These are phyloP conservation scores for Tortricodes alternella DNA, from an alignment of 2,888 invertebrate genomes.

Conservation along the genomic window DNA sequence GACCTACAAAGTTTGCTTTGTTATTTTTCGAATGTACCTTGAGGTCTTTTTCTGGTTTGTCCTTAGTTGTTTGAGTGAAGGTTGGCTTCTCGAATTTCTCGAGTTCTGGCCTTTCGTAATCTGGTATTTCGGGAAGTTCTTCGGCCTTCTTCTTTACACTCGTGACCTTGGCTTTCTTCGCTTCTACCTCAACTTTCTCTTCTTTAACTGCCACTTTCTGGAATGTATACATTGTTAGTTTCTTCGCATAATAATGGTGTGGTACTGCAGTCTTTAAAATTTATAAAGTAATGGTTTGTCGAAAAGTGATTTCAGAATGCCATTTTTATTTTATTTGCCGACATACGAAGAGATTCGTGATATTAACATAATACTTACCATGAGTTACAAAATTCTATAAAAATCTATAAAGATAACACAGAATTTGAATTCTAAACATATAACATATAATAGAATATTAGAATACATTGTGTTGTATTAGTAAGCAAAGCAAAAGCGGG, in stretches of 20 bases:
- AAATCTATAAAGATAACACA: too few relatives aligned
- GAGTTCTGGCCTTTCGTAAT: slow-evolving; percentile 89
- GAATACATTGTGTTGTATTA: slow-evolving; percentile 34
- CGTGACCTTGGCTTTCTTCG: slow-evolving; percentile 73
- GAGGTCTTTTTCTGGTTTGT: slow-evolving; percentile 70
- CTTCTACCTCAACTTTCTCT: slow-evolving; percentile 72
- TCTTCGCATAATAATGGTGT: neutral
- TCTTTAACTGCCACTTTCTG: slow-evolving; percentile 78
- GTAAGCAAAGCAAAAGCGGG: slow-evolving; percentile 63
- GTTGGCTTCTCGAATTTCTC: slow-evolving; percentile 86
- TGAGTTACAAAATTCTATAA: too few relatives aligned
- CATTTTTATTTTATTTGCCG: too few relatives aligned
- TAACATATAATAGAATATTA: slow-evolving; percentile 1
- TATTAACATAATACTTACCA: slow-evolving; percentile 11
- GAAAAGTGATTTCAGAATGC: too few relatives aligned
- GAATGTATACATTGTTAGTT: slow-evolving; percentile 39
- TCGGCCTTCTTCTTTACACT: slow-evolving; percentile 80
- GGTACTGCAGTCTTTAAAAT: neutral
- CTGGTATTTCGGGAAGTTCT: slow-evolving; percentile 85
- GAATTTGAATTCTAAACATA: slow-evolving; percentile 6
- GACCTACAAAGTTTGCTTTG: too few relatives aligned
- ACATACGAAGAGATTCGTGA: too few relatives aligned
- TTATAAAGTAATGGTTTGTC: too few relatives aligned
- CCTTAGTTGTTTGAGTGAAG: slow-evolving; percentile 75
- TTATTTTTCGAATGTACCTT: slow-evolving; percentile 38